phyloP scores from a whole-genome alignment of 2,888 invertebrate species.

The Acanthococcus lagerstroemiae region DNA sequence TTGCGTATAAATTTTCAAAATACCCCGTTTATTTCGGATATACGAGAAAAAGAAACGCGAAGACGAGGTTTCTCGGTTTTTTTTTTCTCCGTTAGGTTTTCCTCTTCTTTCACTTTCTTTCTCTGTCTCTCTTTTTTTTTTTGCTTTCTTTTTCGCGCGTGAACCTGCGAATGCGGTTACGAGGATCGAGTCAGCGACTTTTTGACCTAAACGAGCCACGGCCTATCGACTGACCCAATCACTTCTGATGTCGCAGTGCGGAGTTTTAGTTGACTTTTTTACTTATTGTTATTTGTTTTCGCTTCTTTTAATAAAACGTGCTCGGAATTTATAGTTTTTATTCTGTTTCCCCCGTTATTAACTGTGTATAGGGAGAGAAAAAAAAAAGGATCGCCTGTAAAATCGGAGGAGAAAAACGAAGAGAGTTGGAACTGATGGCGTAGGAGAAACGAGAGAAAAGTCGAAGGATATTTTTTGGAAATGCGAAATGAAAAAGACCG shows the following conservation, averaged over 20 bases:
- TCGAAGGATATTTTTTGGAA: too few species aligned
- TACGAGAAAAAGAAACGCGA: too few species aligned
- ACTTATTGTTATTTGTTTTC: constrained; percentile 26
- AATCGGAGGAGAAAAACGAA: too few species aligned
- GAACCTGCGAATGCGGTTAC: too few species aligned
- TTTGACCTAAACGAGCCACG: constrained; percentile 1
- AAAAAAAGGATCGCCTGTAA: too few species aligned
- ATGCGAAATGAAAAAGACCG: neutral
- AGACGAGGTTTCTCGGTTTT: neutral
- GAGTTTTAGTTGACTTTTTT: constrained; percentile 10
- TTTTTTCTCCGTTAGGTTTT: neutral
- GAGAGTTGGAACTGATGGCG: too few species aligned
- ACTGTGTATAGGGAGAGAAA: too few species aligned
- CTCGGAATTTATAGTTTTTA: neutral
- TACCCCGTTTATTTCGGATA: too few species aligned
- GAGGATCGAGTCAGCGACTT: too few species aligned
- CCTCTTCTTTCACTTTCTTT: neutral
- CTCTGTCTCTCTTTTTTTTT: neutral
- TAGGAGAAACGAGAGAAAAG: too few species aligned
- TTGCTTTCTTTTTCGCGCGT: neutral
- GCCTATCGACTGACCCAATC: constrained; percentile 17
- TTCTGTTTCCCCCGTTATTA: neutral
- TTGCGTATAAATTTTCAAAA: too few species aligned
- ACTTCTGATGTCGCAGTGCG: constrained; percentile 21
- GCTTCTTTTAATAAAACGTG: neutral